Conservation (phyloP, 2,113 vertebrate species). For the Dicerorhinus sumatrensis region DNA sequence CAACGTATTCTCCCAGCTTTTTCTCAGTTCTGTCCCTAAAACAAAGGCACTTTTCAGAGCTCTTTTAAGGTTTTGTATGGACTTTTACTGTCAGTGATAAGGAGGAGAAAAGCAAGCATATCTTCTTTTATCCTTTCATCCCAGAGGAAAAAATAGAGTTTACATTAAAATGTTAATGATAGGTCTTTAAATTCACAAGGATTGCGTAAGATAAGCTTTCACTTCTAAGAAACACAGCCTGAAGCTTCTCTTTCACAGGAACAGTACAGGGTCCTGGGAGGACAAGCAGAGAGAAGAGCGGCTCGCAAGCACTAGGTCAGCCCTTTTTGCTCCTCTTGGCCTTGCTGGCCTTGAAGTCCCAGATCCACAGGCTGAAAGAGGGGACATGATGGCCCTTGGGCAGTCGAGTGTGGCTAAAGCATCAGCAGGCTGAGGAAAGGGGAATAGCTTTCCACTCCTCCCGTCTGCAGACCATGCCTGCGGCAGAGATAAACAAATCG, state of each 20-base stretch:
- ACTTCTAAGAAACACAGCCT: not conserved
- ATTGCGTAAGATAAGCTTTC: not conserved
- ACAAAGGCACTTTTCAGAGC: not conserved
- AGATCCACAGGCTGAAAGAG: not conserved
- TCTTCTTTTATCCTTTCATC: not conserved
- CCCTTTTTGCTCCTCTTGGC: not conserved
- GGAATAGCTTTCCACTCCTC: not conserved
- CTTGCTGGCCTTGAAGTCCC: not conserved
- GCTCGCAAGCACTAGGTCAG: not conserved
- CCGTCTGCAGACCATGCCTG: rapidly evolving
- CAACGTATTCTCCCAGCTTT: not conserved
- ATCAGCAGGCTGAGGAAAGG: not conserved
- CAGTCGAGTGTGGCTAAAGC: not conserved
- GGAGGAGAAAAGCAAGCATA: not conserved
- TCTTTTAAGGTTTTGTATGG: not conserved
- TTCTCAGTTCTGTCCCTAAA: not conserved
- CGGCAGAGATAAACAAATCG: not conserved
- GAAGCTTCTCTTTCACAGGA: not conserved
- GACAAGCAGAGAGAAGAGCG: not conserved
- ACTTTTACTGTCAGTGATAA: not conserved
- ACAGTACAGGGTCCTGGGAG: not conserved
- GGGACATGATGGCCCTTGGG: not conserved
- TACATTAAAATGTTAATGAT: not conserved
- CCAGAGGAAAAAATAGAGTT: not conserved
- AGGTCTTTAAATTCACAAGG: not conserved